Evolutionary conservation across 2,113 vertebrate species (phyloP).

Genomic region (Lepus americanus): DNA sequence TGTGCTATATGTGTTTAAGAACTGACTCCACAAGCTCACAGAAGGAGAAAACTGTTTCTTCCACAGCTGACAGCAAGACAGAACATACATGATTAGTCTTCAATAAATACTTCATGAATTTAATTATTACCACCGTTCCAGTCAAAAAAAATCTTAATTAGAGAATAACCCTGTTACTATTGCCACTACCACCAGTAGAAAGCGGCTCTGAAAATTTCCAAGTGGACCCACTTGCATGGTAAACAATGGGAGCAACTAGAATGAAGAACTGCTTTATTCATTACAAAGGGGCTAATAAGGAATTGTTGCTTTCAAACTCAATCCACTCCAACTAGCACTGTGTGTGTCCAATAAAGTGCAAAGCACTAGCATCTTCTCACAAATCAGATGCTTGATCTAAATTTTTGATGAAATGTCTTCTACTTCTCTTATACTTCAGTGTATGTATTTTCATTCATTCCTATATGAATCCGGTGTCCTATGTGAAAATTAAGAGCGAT

Average conservation of each 20-base stretch:
- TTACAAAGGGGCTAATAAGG: constrained; percentile 61
- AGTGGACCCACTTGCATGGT: constrained; percentile 59
- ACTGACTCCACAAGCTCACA: not conserved
- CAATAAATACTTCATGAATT: constrained; percentile 49
- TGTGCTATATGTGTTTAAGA: constrained; percentile 51
- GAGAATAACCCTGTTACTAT: constrained; percentile 47
- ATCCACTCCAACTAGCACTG: constrained; percentile 72
- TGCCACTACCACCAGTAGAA: constrained; percentile 6
- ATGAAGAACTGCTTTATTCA: constrained; percentile 68
- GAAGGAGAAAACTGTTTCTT: not conserved
- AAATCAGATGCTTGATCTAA: constrained; percentile 23
- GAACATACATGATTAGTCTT: constrained; percentile 33
- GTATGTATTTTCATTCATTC: not conserved
- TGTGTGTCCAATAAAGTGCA: constrained; percentile 26
- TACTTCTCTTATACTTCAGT: constrained; percentile 49
- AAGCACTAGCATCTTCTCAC: not conserved
- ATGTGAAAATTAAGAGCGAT: constrained; percentile 33
- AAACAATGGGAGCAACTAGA: constrained; percentile 62
- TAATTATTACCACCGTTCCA: constrained; percentile 44
- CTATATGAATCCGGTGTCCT: constrained; percentile 8
- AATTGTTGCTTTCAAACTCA: constrained; percentile 72
- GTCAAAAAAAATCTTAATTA: constrained; percentile 20
- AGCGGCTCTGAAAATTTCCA: constrained; percentile 56
- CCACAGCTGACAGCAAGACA: constrained; percentile 36
- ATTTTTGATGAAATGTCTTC: constrained; percentile 48